Percentiles rank a stretch among this genome's conserved stretches.
These are phyloP conservation scores for Leuciscus idus DNA, from an alignment of 2,113 vertebrate genomes.

Conservation along the genomic window DNA sequence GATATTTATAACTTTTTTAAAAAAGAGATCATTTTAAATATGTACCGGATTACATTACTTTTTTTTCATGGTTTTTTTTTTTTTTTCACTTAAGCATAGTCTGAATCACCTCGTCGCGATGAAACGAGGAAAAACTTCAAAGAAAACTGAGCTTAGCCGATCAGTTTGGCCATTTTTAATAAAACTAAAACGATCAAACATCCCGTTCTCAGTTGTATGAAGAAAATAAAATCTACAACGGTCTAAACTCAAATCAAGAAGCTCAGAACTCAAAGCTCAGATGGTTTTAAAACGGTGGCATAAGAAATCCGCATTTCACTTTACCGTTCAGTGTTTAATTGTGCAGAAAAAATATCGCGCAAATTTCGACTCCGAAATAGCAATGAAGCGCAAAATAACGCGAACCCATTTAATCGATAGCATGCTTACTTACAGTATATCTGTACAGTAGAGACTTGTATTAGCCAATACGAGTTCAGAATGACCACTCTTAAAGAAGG, in stretches of 20 bases:
- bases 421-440: neutral
- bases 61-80: neutral
- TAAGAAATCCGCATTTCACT: no score
- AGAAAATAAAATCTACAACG: neutral
- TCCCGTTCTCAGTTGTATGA: neutral
- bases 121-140: neutral
- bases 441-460: neutral
- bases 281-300: neutral
- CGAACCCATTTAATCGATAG: neutral
- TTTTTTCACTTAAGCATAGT: neutral
- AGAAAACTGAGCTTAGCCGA: neutral
- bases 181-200: neutral
- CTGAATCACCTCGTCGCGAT: neutral
- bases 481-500: neutral
- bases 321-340: neutral
- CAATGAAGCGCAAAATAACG: neutral
- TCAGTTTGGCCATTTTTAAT: neutral
- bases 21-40: neutral
- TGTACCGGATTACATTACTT: neutral
- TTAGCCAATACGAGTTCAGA: neutral
- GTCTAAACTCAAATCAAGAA: neutral
- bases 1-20: neutral
- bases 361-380: neutral
- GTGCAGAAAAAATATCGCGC: neutral
- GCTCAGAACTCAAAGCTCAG: neutral